phyloP scores from a whole-genome alignment of 1,140 invertebrate genomes.

The Drosophila melanica region DNA sequence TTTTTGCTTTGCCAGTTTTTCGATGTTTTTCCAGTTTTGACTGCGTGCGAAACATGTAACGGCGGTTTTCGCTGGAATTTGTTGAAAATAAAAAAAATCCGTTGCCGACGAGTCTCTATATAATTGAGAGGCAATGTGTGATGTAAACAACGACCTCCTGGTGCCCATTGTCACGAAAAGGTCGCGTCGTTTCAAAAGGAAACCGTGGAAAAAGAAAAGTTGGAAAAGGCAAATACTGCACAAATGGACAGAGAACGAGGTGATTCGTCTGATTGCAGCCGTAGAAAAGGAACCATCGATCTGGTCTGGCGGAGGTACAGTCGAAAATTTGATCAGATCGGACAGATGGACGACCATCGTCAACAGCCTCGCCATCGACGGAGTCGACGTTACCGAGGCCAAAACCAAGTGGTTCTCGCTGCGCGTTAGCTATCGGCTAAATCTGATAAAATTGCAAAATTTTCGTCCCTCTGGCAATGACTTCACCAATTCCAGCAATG shows the following conservation, averaged over 20 bases:
- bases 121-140: background rate
- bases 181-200: background rate
- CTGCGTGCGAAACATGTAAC: background rate
- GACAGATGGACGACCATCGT: background rate
- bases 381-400: conserved; percentile 1
- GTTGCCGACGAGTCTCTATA: background rate
- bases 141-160: background rate
- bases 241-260: conserved; percentile 3
- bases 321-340: background rate
- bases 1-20: background rate
- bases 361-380: background rate
- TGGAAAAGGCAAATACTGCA: conserved; percentile 7
- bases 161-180: background rate
- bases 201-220: too few relatives aligned
- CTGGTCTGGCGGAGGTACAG: background rate
- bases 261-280: background rate
- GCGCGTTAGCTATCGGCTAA: background rate
- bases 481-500: too few relatives aligned
- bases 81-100: background rate
- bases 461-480: background rate
- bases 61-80: background rate
- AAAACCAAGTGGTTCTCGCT: conserved; percentile 12
- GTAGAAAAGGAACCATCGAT: background rate
- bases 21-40: too few relatives aligned
- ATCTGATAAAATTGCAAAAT: background rate